Evolutionary conservation across 2,797 vertebrate genomes (phyloP).

Genomic region (Chrysocyon brachyurus): DNA sequence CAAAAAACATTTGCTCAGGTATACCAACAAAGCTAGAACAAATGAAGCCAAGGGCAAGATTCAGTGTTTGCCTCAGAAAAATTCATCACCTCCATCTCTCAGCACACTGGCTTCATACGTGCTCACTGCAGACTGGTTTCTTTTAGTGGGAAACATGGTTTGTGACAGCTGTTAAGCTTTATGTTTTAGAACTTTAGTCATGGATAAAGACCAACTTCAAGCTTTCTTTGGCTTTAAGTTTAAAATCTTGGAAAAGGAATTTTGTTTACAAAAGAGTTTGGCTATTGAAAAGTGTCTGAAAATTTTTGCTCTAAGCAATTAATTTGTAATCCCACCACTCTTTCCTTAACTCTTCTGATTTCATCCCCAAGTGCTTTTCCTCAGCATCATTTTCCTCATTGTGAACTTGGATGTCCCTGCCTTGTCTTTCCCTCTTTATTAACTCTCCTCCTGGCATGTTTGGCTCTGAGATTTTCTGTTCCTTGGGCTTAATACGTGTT

Average conservation of each 20-base stretch:
- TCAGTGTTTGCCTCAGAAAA: neutral
- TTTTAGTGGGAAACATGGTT: neutral
- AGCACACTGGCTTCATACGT: neutral
- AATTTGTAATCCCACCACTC: neutral
- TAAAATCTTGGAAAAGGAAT: slow-evolving; percentile 53
- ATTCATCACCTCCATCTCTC: neutral
- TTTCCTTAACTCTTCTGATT: neutral
- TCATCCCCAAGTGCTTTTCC: slow-evolving; percentile 10
- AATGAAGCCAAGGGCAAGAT: neutral
- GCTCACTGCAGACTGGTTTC: neutral
- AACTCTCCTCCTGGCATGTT: neutral
- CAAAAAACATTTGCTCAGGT: slow-evolving; percentile 16
- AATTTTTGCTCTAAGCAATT: neutral
- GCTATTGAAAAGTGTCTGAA: neutral
- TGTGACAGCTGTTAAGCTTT: slow-evolving; percentile 33
- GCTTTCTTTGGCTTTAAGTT: slow-evolving; percentile 50
- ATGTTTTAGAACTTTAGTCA: neutral
- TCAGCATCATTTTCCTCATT: neutral
- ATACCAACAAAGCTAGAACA: neutral
- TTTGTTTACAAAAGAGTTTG: slow-evolving; percentile 52
- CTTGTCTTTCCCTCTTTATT: neutral
- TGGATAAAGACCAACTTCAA: slow-evolving; percentile 7
- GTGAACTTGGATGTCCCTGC: neutral
- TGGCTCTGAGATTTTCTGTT: slow-evolving; percentile 25
- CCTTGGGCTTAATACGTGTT: neutral